phyloP scores from a whole-genome alignment of 2,113 vertebrate genomes.

The Zingel zingel region DNA sequence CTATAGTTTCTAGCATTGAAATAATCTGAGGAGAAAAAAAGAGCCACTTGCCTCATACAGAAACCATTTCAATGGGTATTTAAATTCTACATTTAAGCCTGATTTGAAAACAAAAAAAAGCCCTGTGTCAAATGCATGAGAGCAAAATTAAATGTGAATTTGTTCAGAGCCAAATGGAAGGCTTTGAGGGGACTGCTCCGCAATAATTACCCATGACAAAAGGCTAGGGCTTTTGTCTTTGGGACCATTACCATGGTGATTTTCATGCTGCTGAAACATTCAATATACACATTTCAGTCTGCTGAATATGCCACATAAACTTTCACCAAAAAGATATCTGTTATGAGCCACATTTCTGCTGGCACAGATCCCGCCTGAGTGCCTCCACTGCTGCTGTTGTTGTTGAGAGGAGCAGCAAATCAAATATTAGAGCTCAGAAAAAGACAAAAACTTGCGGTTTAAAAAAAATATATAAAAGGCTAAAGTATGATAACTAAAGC shows the following conservation, averaged over 20 bases:
- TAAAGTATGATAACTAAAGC: conserved; percentile 62
- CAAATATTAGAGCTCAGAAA: conserved; percentile 40
- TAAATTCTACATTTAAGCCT: conserved; percentile 67
- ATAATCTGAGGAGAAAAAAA: conserved; percentile 41
- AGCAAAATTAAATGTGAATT: conserved; percentile 75
- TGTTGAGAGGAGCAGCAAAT: conserved; percentile 25
- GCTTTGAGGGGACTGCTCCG: conserved; percentile 62
- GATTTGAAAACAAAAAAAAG: conserved; percentile 67
- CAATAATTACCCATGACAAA: conserved; percentile 79
- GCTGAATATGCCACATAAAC: conserved; percentile 61
- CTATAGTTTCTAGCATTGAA: conserved; percentile 34
- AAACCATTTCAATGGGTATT: conserved; percentile 59
- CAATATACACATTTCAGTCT: conserved; percentile 72
- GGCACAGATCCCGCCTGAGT: conserved; percentile 14
- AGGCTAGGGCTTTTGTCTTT: conserved; percentile 76
- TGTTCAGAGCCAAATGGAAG: conserved; percentile 70
- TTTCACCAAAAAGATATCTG: conserved; percentile 48
- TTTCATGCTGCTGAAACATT: conserved; percentile 73
- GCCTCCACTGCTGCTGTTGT: neutral
- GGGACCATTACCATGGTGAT: conserved; percentile 71
- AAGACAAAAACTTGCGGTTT: conserved; percentile 60
- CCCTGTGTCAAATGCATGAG: conserved; percentile 64
- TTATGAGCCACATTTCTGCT: conserved; percentile 50
- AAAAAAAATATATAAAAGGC: conserved; percentile 63
- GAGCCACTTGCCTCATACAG: conserved; percentile 26